These are phyloP conservation scores for Myiagra hebetior DNA, from an alignment of 2,113 vertebrate species.

Conservation along the genomic window DNA sequence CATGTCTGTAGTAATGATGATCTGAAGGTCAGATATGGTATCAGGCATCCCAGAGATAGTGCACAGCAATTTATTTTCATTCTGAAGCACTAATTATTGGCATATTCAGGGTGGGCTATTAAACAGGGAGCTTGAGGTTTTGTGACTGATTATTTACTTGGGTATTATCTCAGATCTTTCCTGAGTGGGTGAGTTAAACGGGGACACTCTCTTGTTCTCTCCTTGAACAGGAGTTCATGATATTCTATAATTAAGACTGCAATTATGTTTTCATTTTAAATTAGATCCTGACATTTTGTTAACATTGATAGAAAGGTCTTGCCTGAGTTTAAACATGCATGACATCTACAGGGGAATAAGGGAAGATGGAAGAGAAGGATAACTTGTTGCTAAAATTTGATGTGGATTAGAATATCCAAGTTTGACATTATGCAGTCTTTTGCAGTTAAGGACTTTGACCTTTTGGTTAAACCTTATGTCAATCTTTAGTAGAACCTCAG, in stretches of 20 bases:
- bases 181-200: constrained; percentile 2
- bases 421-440: not conserved
- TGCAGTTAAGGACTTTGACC: not conserved
- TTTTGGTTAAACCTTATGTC: not conserved
- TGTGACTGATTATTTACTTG: constrained; percentile 33
- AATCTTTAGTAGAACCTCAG: not conserved
- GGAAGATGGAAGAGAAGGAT: not conserved
- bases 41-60: constrained; percentile 51
- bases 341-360: not conserved
- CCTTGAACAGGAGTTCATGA: not conserved
- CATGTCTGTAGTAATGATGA: constrained; percentile 49
- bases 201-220: not conserved
- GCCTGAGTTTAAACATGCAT: not conserved
- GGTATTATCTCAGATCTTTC: constrained; percentile 19
- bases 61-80: constrained; percentile 61
- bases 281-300: constrained; percentile 34
- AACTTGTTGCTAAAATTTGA: not conserved
- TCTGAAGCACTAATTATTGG: constrained; percentile 67
- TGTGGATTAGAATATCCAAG: not conserved
- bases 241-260: constrained; percentile 8
- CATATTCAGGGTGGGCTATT: constrained; percentile 28
- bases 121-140: constrained; percentile 18
- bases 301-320: constrained; percentile 23
- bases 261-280: constrained; percentile 32
- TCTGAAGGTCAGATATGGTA: constrained; percentile 66